Base-by-base conservation (phyloP, 2,113 vertebrate genomes). In the Heliornis fulica region DNA sequence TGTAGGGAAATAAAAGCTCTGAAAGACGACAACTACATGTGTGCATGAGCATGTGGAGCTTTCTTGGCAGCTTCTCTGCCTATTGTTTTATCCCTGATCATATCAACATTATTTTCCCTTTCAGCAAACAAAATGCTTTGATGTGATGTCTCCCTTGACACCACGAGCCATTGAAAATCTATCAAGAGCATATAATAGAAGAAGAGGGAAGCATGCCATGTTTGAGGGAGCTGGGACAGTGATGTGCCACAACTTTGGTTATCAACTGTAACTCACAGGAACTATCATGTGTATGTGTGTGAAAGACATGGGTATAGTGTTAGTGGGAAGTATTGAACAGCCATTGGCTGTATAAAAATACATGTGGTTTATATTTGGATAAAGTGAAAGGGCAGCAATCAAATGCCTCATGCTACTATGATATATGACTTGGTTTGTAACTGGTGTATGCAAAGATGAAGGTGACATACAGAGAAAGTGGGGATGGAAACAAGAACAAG, bases 41-140 rank as follows among this genome's bases (percentile, higher is more conserved):
- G 51, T 89, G 22, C 17, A 2, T 25, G 64, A 94, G 51, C 43
- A 78, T 60, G 64, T 63, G n/a, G 68, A 78, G 13, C 7, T 78
- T 90, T 66, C 69, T 89, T 82, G 74, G 79, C 77, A 81, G 46
- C 38, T 87, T 83, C 34, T 89, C 46, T 92, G 60, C 50, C 64
- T 74, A 19, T 81, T 89, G 31, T 11, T 75, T 94, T 94, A 87
- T 82, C 32, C 82, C 61, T 91, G 69, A 89, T 94, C n/a, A 76
- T 78, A 84, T 79, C 83, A 92, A 83, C n/a, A 72, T 95, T 95
- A 93, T 90, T 97, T 93, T 86, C 60, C 69, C 71, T 90, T 91
- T 68, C 89, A 82, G 87, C 41, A 93, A 95, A 94, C 65, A 50
- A 90, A 85, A 74, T 66, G 25, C n/a, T 92, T 96, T 93, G 38